Conservation (phyloP, 2,797 vertebrate species). For the Muscicapa striata region DNA sequence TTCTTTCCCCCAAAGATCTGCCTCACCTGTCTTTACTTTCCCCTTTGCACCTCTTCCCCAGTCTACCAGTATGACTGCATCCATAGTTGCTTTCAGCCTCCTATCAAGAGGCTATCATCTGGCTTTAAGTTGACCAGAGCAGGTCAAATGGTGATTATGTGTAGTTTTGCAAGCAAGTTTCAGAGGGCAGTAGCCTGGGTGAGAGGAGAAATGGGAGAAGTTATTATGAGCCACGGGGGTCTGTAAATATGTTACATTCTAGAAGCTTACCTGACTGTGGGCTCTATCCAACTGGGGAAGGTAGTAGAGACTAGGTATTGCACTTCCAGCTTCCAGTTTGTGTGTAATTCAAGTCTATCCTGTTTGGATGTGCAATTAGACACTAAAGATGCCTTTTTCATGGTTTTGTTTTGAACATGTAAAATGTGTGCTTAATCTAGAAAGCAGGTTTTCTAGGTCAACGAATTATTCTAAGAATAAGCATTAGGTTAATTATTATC, state of each 20-base stretch:
- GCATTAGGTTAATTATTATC: constrained; percentile 38
- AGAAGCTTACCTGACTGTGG: not conserved
- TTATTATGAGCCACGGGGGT: not conserved
- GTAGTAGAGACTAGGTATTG: not conserved
- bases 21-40: not conserved
- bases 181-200: not conserved
- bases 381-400: not conserved
- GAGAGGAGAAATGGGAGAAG: not conserved
- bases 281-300: not conserved
- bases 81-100: not conserved
- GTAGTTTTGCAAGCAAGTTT: not conserved
- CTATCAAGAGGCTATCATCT: not conserved
- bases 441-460: constrained; percentile 25
- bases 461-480: constrained; percentile 5
- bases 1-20: rapidly evolving
- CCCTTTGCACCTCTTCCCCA: not conserved
- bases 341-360: not conserved
- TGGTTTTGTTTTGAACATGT: not conserved
- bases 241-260: rapidly evolving
- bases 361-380: not conserved
- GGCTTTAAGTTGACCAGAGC: not conserved
- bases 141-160: not conserved
- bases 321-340: not conserved
- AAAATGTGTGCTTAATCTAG: not conserved
- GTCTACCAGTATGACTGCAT: not conserved